Conservation (phyloP, 2,113 vertebrate species). For the Zapornia atra region DNA sequence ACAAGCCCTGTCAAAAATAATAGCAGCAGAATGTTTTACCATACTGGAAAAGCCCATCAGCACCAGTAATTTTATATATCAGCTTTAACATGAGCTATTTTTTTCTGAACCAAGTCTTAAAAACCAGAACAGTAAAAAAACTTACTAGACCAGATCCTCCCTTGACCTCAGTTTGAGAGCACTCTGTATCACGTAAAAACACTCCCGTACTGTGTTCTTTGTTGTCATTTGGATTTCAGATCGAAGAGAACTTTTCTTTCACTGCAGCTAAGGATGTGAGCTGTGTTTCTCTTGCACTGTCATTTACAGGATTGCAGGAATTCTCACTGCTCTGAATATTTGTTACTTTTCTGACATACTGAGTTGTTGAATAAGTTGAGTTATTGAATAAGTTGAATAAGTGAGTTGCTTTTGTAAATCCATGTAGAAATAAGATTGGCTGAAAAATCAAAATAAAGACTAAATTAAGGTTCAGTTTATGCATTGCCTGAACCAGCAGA, state of each 20-base stretch:
- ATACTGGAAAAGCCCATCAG: slow-evolving; percentile 26
- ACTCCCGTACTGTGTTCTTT: neutral
- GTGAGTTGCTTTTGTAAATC: neutral
- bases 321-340: neutral
- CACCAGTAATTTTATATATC: neutral
- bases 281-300: neutral
- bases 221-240: slow-evolving; percentile 6
- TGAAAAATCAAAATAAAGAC: neutral
- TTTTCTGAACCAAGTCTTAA: slow-evolving; percentile 16
- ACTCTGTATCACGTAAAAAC: neutral
- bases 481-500: neutral
- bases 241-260: slow-evolving; percentile 1
- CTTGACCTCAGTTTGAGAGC: slow-evolving; percentile 14
- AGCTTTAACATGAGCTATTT: neutral
- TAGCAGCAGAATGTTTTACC: neutral
- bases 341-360: neutral
- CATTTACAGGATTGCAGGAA: neutral
- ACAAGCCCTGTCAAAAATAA: neutral
- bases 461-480: neutral
- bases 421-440: neutral
- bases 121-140: slow-evolving; percentile 34
- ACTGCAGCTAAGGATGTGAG: neutral
- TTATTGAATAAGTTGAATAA: too few relatives aligned
- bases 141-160: neutral
- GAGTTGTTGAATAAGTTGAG: too few relatives aligned